Base-by-base conservation (phyloP, 92 coral and sea anemone species). In the Meandrina meandrites region DNA sequence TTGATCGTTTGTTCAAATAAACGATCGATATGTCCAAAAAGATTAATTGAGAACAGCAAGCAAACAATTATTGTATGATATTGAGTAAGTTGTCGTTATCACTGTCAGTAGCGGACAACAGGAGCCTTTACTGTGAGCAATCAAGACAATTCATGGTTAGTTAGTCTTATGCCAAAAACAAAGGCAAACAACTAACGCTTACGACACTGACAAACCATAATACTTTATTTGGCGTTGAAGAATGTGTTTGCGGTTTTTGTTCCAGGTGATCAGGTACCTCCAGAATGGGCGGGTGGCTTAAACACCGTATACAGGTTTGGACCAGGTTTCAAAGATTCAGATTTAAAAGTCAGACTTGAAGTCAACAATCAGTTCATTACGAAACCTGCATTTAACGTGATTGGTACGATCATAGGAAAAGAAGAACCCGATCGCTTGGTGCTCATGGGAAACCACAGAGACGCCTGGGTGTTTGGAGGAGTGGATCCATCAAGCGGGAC, bases 391-490 rank as follows among this genome's bases (percentile, higher is more conserved):
- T 91, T 91, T 69, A 95, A 94, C 57, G 97, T 95, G 32, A 92
- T 94, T 70, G 98, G 98, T n/a, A 88, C 94, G 30, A 89, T 95
- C 60, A 70, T 77, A 37, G 98, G 98, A 28, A 85, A 66, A 34
- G 95, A 88, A 37, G 98, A 95, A 83, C 98, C 97, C 60, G 98
- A 95, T 74, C 92, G 98, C 72, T 70, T 90, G 89, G 98, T 95
- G 73, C 45, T 95, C 67, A 75, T 95, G 67, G 98, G 98, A 51
- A 95, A 93, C 87, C 98, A 95, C 45, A 82, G 98, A 86, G 98
- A 95, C 84, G 92, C 96, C 70, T 94, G 97, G 97, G 98, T 84
- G 17, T 95, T 95, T 89, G 98, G 97, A n/a, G 98, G 93, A 12
- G 95, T 89, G 51, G 95, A 95, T 56, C 93, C 98, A 15, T 83